A percentile compares a stretch with the other conserved stretches of the same genome.
These are phyloP conservation scores for Aerospiza tachiro DNA, from an alignment of 2,797 vertebrate species.

Conservation along the genomic window DNA sequence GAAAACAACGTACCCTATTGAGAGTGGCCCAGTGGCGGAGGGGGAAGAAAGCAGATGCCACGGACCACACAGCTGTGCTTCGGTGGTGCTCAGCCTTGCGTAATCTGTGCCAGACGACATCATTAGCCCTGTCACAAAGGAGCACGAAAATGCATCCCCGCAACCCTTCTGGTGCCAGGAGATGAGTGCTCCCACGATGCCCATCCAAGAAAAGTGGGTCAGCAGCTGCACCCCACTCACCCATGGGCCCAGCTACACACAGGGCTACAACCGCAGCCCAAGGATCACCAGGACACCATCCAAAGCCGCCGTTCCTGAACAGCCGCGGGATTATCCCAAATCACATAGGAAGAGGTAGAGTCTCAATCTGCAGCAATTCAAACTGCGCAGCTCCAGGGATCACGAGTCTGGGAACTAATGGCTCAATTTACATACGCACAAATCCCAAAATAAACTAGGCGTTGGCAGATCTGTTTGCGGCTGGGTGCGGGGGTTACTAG, in stretches of 20 bases:
- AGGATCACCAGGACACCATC: neutral
- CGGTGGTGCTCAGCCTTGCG: neutral
- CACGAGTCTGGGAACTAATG: neutral
- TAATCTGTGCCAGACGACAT: neutral
- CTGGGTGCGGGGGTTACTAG: neutral
- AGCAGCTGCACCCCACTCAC: neutral
- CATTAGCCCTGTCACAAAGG: neutral
- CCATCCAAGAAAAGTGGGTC: neutral
- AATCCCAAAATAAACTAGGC: neutral
- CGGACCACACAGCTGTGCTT: neutral
- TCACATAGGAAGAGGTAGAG: neutral
- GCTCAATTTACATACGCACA: neutral
- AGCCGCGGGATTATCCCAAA: accelerated
- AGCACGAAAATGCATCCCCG: neutral
- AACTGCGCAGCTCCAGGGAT: neutral
- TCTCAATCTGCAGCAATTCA: neutral
- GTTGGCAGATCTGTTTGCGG: neutral
- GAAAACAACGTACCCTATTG: neutral
- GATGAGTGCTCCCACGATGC: neutral
- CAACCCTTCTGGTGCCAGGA: neutral
- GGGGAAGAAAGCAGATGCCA: neutral
- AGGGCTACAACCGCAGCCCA: neutral
- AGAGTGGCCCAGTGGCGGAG: neutral
- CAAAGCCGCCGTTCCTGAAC: accelerated
- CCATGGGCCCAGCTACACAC: neutral